Base-by-base conservation (phyloP, 2,888 invertebrate species). In the Microctonus aethiopoides region DNA sequence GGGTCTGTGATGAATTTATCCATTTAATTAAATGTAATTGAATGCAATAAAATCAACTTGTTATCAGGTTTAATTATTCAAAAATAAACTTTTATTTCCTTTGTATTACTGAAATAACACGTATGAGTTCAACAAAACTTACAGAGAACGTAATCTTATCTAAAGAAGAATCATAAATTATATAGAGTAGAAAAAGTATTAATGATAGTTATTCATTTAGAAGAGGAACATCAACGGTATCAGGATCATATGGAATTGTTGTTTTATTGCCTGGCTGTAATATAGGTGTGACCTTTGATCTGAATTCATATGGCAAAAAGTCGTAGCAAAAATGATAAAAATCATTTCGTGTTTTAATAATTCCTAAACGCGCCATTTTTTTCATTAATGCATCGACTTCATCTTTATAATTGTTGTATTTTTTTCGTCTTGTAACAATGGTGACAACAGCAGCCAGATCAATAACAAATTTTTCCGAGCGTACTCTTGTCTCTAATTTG, bases 261-360 rank as follows among this genome's bases (percentile, higher is more conserved):
- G 39, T 67, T 29, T 61, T 52, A 51, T 83, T 84, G 0, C 84
- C 84, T 0, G 86, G 84, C 16, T 81, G 20, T 13, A 78, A 7
- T 73, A 85, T 85, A 0, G 86, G 85, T 4, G 79, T 71, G 0
- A 73, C 81, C 66, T 86, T 86, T 2, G 74, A 20, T 4, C 83
- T 80, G 67, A 86, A 80, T 0, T 79, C 76, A 22, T 80, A 81
- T 0, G 86, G 86, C 34, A 86, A 65, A 71, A 76, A 86, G 0
- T 85, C 79, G 2, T 74, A 70, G 32, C 82, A 84, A 56, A 86
- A 86, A 22, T 75, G 52, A 61, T 83, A 77, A 72, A 86, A 86
- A 39, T 86, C 85, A 6, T 75, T 70, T 7, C 79, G 78, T 0
- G 77, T 82, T 51, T 60, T 34, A 1, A 86, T 77, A 22, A 85